Evolutionary conservation across 2,888 invertebrate species (phyloP).

Genomic region (Hymenopus coronatus): DNA sequence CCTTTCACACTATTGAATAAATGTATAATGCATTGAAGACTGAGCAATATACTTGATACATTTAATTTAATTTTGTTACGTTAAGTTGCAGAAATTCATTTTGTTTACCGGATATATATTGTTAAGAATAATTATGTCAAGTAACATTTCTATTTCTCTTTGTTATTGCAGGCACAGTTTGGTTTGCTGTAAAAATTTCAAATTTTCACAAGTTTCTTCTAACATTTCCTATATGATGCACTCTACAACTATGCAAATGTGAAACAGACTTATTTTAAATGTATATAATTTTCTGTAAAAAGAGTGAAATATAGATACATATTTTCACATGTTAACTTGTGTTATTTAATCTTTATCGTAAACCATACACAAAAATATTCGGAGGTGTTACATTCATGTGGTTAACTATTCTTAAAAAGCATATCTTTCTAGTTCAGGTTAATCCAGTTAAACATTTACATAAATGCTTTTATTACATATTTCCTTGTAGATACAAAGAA

Average conservation of each 20-base stretch:
- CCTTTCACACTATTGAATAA: too few species aligned
- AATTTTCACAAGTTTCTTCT: not conserved
- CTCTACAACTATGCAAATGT: not conserved
- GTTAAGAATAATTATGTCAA: not conserved
- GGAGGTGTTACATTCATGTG: too few species aligned
- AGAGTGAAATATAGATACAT: not conserved
- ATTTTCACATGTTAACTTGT: not conserved
- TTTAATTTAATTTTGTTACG: not conserved
- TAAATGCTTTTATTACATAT: too few species aligned
- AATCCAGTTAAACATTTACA: too few species aligned
- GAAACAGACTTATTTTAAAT: not conserved
- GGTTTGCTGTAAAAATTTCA: not conserved
- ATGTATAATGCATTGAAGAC: not conserved
- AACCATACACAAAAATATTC: too few species aligned
- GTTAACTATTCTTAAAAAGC: too few species aligned
- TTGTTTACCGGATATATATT: not conserved
- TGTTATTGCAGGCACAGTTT: not conserved
- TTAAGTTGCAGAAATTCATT: not conserved
- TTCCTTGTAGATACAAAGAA: too few species aligned
- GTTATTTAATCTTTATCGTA: not conserved
- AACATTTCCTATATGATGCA: not conserved
- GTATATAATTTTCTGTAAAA: not conserved
- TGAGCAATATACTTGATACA: not conserved
- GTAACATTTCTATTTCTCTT: not conserved
- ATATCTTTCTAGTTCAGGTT: too few species aligned